Conservation (phyloP, 2,888 invertebrate species). For the Dicyrtomina minuta region DNA sequence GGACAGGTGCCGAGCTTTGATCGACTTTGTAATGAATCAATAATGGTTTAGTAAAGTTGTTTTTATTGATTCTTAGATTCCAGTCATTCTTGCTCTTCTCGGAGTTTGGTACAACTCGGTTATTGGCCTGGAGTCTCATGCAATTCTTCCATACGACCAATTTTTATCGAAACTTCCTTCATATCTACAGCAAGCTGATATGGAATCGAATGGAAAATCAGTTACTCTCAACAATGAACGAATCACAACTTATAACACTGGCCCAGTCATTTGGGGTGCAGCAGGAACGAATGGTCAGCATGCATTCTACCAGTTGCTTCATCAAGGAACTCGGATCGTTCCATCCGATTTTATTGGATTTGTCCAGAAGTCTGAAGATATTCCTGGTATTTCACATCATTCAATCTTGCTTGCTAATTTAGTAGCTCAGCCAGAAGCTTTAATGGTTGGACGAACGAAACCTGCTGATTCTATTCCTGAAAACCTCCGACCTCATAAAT, state of each 20-base stretch:
- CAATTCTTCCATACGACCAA: constrained; percentile 96
- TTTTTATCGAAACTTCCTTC: constrained; percentile 98
- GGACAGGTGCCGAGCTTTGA: too few species aligned
- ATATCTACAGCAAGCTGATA: constrained; percentile 99
- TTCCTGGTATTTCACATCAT: constrained; percentile 50
- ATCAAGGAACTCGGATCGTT: constrained; percentile 67
- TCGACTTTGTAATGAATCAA: too few species aligned
- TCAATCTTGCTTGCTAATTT: constrained; percentile 89
- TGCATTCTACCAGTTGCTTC: constrained; percentile 98
- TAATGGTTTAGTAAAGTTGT: constrained; percentile 8
- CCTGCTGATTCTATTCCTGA: constrained; percentile 55
- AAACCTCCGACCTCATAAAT: constrained; percentile 89
- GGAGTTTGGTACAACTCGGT: constrained; percentile 95
- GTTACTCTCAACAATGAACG: constrained; percentile 55
- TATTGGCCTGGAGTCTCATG: constrained; percentile 92
- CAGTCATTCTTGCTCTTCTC: constrained; percentile 77
- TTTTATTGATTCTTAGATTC: constrained; percentile 32
- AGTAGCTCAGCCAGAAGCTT: constrained; percentile 96
- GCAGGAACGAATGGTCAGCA: constrained; percentile 75
- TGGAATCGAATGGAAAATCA: constrained; percentile 98
- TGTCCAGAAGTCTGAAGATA: constrained; percentile 49
- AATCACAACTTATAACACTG: constrained; percentile 44
- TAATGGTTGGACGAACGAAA: constrained; percentile 78
- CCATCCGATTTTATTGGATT: constrained; percentile 52
- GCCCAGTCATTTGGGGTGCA: constrained; percentile 45